Base-by-base conservation (phyloP, 1,140 invertebrate genomes). In the Mactra quadrangularis region DNA sequence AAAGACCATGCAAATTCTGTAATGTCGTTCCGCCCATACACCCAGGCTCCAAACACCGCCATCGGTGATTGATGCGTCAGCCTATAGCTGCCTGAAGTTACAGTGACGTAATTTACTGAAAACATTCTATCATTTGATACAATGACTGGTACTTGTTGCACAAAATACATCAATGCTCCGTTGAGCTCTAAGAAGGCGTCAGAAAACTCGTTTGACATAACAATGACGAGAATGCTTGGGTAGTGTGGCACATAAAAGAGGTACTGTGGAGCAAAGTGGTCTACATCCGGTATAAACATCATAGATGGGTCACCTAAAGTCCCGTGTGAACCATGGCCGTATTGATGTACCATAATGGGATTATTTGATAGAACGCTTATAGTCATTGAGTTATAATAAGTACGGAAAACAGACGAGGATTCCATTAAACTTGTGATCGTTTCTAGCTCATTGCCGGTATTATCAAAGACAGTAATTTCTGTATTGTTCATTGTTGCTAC, bases 271-370 rank as follows among this genome's bases (percentile, higher is more conserved):
- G 41, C 64, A n/a, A 29, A 68, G 27, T 7, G 22, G 17, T 1
- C 45, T 19, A 68, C 25, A 17, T 50, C 64, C 0, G 64, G 35
- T 4, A 68, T 31, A 45, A 68, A 13, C 64, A 68, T 68, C 64
- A 68, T 68, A 17, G 64, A 68, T 1, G 64, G 64, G 27, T 68
- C 64, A 1, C 64, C 64, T 9, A 4, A 9, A 0, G 47, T 41
- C 0, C 31, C 6, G 1, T 9, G 2, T 15, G 64, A 68, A 15
- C 64, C 64, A 19, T 68, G 64, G 27, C 64, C 64, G 22, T 52
- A 68, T 19, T 52, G 45, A 41, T 38, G 45, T 7, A 68, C 64
- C 11, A 68, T 38, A 31, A 68, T 25, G 0, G 64, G 64, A 3
- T 35, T 27, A 31, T 29, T 17, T 1, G 45, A 47, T 11, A 50